These are phyloP conservation scores for Labeo catla DNA, from an alignment of 2,113 vertebrate species.

Conservation along the genomic window DNA sequence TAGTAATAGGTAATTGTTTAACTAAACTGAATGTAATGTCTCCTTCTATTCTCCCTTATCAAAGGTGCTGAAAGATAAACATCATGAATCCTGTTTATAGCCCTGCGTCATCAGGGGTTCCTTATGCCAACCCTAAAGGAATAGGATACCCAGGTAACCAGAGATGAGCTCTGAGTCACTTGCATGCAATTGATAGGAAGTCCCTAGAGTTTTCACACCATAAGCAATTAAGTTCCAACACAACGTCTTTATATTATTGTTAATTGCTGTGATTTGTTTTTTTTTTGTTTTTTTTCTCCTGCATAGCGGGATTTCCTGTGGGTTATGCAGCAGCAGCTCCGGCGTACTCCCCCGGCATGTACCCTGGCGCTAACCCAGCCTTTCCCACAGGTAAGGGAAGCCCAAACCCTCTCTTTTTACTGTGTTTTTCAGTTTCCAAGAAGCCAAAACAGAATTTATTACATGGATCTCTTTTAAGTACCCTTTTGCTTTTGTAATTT, in stretches of 20 bases:
- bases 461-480: not conserved
- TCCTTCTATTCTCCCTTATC: conserved; percentile 1
- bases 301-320: conserved; percentile 90
- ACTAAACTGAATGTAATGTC: not conserved
- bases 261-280: not conserved
- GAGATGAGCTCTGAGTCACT: not conserved
- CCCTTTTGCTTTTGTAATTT: not conserved
- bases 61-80: conserved; percentile 67
- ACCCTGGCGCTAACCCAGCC: conserved; percentile 90
- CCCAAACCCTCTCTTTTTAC: not conserved
- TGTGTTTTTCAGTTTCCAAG: not conserved
- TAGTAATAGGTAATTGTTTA: not conserved
- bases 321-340: conserved; percentile 93
- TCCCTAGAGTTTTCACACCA: not conserved
- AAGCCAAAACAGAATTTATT: not conserved
- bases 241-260: not conserved
- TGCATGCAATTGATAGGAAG: not conserved
- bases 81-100: conserved; percentile 98
- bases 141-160: conserved; percentile 93
- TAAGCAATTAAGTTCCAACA: not conserved
- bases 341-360: conserved; percentile 89
- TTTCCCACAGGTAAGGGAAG: conserved; percentile 85
- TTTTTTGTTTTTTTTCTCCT: not conserved
- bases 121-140: conserved; percentile 96
- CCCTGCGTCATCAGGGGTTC: conserved; percentile 95